These are phyloP conservation scores for Ianthella basta DNA, from an alignment of 37 sponge, comb jelly and placozoan genomes.

Conservation along the genomic window DNA sequence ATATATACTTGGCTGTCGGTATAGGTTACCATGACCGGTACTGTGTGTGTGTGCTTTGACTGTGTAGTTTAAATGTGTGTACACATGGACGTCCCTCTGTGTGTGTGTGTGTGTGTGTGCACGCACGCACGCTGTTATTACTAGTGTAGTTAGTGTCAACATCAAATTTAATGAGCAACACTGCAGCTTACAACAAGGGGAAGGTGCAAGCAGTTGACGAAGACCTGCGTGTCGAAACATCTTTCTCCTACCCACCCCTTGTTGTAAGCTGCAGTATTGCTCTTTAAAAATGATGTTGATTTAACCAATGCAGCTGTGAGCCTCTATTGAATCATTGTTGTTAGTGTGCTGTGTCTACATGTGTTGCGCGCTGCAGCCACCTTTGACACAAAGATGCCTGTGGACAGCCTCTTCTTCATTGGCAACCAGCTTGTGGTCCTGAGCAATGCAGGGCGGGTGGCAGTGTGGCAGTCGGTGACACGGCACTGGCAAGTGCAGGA, in stretches of 20 bases:
- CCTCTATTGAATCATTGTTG: too few relatives aligned
- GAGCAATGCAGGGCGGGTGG: slow-evolving; percentile 91
- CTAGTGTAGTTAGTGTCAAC: not conserved
- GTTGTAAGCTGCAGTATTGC: too few relatives aligned
- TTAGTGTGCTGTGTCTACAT: not conserved
- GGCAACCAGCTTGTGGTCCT: slow-evolving; percentile 91
- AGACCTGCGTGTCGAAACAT: too few relatives aligned
- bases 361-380: slow-evolving; percentile 54
- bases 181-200: too few relatives aligned
- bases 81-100: not conserved
- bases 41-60: too few relatives aligned
- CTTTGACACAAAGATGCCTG: slow-evolving; percentile 88
- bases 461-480: slow-evolving; percentile 93
- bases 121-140: not conserved
- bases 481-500: slow-evolving; percentile 92
- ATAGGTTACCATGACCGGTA: too few relatives aligned
- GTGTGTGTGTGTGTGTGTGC: slow-evolving; percentile 23
- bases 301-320: too few relatives aligned
- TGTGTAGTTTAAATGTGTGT: too few relatives aligned
- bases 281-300: too few relatives aligned
- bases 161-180: too few relatives aligned
- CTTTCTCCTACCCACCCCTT: too few relatives aligned
- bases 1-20: not conserved
- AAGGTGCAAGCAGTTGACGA: too few relatives aligned
- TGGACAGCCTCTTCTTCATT: slow-evolving; percentile 95